Percentiles rank a stretch among this genome's conserved stretches.
phyloP scores from a whole-genome alignment of 1,140 invertebrate species.

The Asbolus verrucosus region DNA sequence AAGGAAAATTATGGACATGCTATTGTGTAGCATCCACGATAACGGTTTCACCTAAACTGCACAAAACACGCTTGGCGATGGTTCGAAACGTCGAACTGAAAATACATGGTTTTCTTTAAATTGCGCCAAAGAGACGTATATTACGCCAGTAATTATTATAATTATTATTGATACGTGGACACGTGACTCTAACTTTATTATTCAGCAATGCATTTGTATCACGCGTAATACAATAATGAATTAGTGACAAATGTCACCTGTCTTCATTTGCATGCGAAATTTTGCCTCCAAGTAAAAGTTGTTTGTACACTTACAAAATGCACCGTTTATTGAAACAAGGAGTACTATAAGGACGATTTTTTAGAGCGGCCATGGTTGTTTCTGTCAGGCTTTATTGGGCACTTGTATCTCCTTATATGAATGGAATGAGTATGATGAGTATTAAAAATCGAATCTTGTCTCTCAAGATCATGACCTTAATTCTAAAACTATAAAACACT shows the following conservation, averaged over 20 bases:
- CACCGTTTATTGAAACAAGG: slow-evolving; percentile 32
- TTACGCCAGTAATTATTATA: not conserved
- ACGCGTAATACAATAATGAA: slow-evolving; percentile 18
- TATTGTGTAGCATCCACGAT: too few relatives aligned
- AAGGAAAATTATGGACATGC: not conserved
- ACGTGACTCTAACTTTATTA: slow-evolving; percentile 30
- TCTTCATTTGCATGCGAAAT: slow-evolving; percentile 30
- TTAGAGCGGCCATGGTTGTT: too few relatives aligned
- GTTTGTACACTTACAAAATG: slow-evolving; percentile 21
- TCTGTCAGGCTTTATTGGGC: too few relatives aligned
- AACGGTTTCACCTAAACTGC: too few relatives aligned
- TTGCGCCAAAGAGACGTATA: not conserved
- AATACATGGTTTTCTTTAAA: too few relatives aligned
- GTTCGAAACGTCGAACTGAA: not conserved
- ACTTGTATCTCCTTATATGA: slow-evolving; percentile 36
- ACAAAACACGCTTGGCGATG: not conserved
- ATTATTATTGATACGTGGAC: not conserved
- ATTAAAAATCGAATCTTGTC: slow-evolving; percentile 39
- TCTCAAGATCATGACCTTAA: slow-evolving; percentile 5
- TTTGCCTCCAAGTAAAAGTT: slow-evolving; percentile 23
- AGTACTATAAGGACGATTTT: too few relatives aligned
- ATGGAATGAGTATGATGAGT: slow-evolving; percentile 34
- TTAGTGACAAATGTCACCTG: slow-evolving; percentile 33
- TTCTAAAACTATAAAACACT: slow-evolving; percentile 29
- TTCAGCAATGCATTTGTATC: not conserved